Conservation (phyloP, 2,113 vertebrate genomes). For the Theristicus caerulescens region DNA sequence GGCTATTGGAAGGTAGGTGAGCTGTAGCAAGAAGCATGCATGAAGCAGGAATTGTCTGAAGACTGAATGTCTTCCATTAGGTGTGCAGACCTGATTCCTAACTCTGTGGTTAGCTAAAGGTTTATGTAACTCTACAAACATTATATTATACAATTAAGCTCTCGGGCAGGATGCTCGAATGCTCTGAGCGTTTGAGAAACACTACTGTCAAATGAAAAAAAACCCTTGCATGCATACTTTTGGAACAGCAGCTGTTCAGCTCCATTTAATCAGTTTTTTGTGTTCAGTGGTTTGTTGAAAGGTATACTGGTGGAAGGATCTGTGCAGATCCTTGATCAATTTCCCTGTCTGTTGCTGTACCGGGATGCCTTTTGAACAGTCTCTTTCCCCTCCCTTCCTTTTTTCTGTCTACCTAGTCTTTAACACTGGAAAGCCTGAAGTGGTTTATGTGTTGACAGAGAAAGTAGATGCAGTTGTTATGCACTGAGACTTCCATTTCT, state of each 20-base stretch:
- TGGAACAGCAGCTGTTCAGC: not conserved
- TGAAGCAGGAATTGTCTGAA: not conserved
- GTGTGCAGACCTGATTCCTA: not conserved
- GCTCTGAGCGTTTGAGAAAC: not conserved
- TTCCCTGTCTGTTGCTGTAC: not conserved
- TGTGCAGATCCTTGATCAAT: not conserved
- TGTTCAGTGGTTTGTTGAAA: not conserved
- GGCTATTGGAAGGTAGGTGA: not conserved
- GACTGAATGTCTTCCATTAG: not conserved
- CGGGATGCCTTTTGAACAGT: not conserved
- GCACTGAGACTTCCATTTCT: not conserved
- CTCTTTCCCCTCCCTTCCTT: not conserved
- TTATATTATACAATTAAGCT: not conserved
- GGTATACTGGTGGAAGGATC: not conserved
- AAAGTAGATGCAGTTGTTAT: not conserved
- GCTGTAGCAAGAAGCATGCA: not conserved
- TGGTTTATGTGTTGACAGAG: not conserved
- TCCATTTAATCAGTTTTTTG: not conserved
- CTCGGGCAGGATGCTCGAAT: not conserved
- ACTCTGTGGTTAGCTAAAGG: not conserved
- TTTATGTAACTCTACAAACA: not conserved
- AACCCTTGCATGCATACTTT: not conserved
- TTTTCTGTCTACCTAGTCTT: not conserved
- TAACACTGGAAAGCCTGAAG: not conserved
- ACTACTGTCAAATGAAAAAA: not conserved